These are phyloP conservation scores for Chloromyia formosa DNA, from an alignment of 2,888 invertebrate species.

Conservation along the genomic window DNA sequence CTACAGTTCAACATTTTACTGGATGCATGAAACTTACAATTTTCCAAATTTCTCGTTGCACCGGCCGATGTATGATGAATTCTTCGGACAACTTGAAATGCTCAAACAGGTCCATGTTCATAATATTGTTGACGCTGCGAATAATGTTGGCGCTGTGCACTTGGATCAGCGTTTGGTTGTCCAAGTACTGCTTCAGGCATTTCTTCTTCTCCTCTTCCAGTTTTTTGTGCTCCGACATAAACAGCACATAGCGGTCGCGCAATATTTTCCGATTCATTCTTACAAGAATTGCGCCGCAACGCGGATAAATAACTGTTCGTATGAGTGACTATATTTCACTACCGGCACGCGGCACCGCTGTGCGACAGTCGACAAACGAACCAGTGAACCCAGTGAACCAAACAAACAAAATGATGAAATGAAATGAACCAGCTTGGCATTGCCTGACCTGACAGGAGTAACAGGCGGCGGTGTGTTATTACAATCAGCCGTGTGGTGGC, in stretches of 20 bases:
- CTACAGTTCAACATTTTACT: neutral
- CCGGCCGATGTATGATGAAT: neutral
- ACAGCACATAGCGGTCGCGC: neutral
- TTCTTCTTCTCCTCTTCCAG: constrained; percentile 18
- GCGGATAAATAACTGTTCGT: too few species aligned
- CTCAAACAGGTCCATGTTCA: constrained; percentile 3
- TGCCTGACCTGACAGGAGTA: too few species aligned
- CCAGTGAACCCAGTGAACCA: too few species aligned
- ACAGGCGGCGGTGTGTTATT: too few species aligned
- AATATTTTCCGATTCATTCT: too few species aligned
- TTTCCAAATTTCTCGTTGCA: constrained; percentile 12
- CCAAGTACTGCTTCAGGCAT: constrained; percentile 16
- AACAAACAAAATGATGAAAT: too few species aligned
- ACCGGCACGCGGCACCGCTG: too few species aligned
- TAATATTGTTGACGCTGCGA: neutral
- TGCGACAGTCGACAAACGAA: too few species aligned
- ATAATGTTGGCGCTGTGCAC: constrained; percentile 15
- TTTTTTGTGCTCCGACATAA: constrained; percentile 2
- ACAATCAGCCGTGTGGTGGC: too few species aligned
- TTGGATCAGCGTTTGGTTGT: constrained; percentile 15
- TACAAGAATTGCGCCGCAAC: too few species aligned
- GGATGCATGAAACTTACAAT: constrained; percentile 6
- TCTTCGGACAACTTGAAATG: neutral
- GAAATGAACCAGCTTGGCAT: too few species aligned
- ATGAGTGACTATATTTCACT: too few species aligned